Evolutionary conservation across 2,797 vertebrate genomes (phyloP).

Genomic region (Myiotriccus ornatus): DNA sequence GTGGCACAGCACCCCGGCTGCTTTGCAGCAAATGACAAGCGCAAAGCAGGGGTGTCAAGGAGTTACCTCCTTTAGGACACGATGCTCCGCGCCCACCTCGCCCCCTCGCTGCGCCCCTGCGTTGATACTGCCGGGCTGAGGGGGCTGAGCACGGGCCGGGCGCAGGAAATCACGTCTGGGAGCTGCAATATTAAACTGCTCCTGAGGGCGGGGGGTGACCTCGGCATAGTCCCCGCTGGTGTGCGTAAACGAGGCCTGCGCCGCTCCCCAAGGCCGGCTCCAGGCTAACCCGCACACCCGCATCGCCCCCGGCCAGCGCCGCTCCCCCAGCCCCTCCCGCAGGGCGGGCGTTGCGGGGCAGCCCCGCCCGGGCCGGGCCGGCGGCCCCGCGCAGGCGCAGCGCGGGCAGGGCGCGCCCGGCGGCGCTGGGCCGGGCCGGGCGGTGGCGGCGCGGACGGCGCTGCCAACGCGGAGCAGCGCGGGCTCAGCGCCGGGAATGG

Average conservation of each 20-base stretch:
- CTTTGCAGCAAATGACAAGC: accelerated
- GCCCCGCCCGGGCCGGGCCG: not conserved
- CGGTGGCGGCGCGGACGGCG: not conserved
- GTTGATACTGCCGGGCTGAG: accelerated
- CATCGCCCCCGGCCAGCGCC: accelerated
- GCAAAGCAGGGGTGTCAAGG: accelerated
- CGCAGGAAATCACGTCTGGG: accelerated
- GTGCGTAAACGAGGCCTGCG: accelerated
- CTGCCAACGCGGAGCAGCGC: not conserved
- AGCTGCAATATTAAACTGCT: not conserved
- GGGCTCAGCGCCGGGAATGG: not conserved
- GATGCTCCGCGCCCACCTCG: accelerated
- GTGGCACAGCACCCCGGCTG: not conserved
- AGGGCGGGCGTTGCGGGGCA: accelerated
- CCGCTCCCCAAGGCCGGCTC: accelerated
- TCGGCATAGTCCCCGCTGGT: accelerated
- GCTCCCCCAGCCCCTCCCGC: accelerated
- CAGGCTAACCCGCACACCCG: accelerated
- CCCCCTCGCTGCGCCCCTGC: too few species aligned
- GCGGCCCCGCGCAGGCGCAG: not conserved
- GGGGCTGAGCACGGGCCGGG: too few species aligned
- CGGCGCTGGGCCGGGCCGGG: not conserved
- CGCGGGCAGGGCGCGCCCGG: not conserved
- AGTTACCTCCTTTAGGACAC: not conserved
- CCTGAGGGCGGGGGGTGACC: accelerated